phyloP scores from a whole-genome alignment of 1,140 invertebrate genomes.

The Drosophila tsacasi region DNA sequence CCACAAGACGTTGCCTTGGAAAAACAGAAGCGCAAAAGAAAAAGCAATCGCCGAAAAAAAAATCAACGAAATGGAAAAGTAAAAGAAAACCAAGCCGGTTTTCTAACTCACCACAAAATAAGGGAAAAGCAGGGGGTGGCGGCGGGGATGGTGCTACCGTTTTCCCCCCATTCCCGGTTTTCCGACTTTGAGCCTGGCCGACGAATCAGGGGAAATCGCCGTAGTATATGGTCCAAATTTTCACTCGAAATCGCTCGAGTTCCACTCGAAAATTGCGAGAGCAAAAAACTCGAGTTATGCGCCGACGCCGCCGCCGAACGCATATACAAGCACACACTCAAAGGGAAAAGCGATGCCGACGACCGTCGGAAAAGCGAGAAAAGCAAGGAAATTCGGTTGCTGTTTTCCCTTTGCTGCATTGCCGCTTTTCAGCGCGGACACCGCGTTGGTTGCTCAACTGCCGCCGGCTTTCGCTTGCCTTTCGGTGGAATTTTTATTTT shows the following conservation, averaged over 20 bases:
- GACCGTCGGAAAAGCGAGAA: conserved; percentile 18
- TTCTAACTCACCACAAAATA: conserved; percentile 76
- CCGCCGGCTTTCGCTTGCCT: conserved; percentile 27
- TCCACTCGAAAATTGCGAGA: conserved; percentile 50
- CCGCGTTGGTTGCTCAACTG: conserved; percentile 12
- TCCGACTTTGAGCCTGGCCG: conserved; percentile 55
- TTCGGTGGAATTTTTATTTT: neutral
- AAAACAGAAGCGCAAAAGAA: conserved; percentile 30
- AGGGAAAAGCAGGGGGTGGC: conserved; percentile 21
- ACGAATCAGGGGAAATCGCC: conserved; percentile 77
- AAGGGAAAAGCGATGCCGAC: conserved; percentile 26
- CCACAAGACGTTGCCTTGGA: conserved; percentile 77
- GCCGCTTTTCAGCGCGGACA: conserved; percentile 50
- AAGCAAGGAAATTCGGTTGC: conserved; percentile 35
- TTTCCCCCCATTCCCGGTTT: conserved; percentile 7
- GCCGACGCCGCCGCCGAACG: conserved; percentile 23
- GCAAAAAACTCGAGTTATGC: conserved; percentile 51
- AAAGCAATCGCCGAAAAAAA: neutral
- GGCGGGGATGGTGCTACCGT: conserved; percentile 1
- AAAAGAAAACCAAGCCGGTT: conserved; percentile 40
- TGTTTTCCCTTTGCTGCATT: conserved; percentile 61
- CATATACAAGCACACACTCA: conserved; percentile 8
- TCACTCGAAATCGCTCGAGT: conserved; percentile 23
- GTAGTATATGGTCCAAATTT: conserved; percentile 50
- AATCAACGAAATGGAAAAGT: conserved; percentile 3